phyloP scores from a whole-genome alignment of 2,888 invertebrate species.

The Tenthredo livida region DNA sequence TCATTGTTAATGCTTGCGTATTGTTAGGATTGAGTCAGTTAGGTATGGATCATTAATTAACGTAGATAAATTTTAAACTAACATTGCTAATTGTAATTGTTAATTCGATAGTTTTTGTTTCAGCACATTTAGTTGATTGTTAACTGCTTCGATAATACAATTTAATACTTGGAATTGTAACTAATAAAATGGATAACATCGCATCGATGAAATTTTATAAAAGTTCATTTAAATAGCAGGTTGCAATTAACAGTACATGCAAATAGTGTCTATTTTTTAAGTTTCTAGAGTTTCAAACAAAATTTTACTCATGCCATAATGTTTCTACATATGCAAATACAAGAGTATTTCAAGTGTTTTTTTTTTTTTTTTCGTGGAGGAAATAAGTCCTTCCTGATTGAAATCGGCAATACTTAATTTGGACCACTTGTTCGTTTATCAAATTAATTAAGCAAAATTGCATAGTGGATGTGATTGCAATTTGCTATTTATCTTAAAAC shows the following conservation, averaged over 20 bases:
- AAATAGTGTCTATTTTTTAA: background rate
- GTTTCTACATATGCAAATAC: background rate
- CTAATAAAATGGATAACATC: slow-evolving; percentile 1
- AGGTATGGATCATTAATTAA: slow-evolving; percentile 78
- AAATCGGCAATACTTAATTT: background rate
- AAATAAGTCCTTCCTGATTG: background rate
- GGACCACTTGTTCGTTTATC: background rate
- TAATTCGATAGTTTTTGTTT: slow-evolving; percentile 74
- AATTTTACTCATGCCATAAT: background rate
- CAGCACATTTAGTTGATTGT: slow-evolving; percentile 75
- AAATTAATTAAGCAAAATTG: background rate
- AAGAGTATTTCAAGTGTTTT: background rate
- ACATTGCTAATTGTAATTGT: slow-evolving; percentile 72
- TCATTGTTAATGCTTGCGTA: slow-evolving; percentile 79
- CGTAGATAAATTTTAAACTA: slow-evolving; percentile 74
- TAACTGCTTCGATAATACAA: slow-evolving; percentile 69
- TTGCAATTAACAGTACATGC: slow-evolving; percentile 13
- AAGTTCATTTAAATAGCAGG: slow-evolving; percentile 19
- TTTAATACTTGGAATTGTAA: slow-evolving; percentile 10
- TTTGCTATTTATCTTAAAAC: slow-evolving; percentile 6
- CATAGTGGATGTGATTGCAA: background rate
- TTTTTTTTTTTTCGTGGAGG: background rate
- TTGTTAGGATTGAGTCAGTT: slow-evolving; percentile 79
- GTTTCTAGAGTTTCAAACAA: background rate
- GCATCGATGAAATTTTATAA: slow-evolving; percentile 1